Base-by-base conservation (phyloP, 2,888 invertebrate genomes). In the Pyrrhia umbra region DNA sequence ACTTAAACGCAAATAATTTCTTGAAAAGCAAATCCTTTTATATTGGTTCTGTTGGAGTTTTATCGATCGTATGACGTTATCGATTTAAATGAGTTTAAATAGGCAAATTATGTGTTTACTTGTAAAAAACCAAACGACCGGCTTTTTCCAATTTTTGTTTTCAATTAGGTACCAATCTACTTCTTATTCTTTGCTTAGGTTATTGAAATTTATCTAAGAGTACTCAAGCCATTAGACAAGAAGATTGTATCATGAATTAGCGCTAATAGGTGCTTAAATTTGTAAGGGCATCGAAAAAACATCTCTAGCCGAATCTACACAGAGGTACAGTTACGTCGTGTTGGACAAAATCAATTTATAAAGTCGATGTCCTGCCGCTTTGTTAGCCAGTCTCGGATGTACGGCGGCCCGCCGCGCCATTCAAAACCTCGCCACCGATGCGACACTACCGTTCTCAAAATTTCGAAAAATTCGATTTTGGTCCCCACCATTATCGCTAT, bases 341-440 rank as follows among this genome's bases (percentile, higher is more conserved):
- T 88, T 92, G 90, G 89, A 88, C 92, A 88, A 92, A 92, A 88
- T 90, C 88, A 92, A 93, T 92, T 90, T 93, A 93, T 92, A 94
- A 94, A 94, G 93, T 93, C 90, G 94, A 92, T 92, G 94, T 94
- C 94, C 94, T 94, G 92, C 79, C 87, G 85, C 85, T 83, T 85
- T 85, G 88, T 85, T 87, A 85, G 90, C 85, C 92, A 92, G 92
- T 92, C 87, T 88, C 86, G 88, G 85, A 86, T 85, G 88, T 84
- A 86, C 84, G 87, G 87, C 91, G 89, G 84, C 78, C 74, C 87
- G 85, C 74, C 85, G 88, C 88, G 90, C 88, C 92, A 92, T 92
- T 92, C 92, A 90, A 89, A 92, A 86, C 88, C 80, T 85, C 82
- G 91, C 92, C 89, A 85, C 85, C 90, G 90, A 80, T 85, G 88